Conservation (phyloP, 2,113 vertebrate genomes). For the Dolichotis patagonum region DNA sequence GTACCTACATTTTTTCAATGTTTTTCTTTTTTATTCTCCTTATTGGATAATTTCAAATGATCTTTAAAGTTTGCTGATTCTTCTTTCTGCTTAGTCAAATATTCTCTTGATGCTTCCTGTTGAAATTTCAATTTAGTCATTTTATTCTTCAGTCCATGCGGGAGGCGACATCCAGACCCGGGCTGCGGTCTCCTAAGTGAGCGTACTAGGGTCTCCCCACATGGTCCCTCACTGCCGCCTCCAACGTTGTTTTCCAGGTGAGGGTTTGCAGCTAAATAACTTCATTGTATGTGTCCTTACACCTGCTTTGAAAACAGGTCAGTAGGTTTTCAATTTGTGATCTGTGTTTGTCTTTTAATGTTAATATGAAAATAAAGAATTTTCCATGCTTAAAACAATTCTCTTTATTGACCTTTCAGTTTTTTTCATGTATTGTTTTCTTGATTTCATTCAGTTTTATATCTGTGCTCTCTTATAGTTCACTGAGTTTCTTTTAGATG, state of each 20-base stretch:
- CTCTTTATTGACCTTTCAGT: background rate
- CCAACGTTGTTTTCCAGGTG: too few species aligned
- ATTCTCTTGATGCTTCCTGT: background rate
- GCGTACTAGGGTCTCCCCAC: too few species aligned
- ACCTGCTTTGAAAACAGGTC: slow-evolving; percentile 49
- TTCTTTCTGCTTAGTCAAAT: background rate
- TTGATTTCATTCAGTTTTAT: background rate
- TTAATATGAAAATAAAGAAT: slow-evolving; percentile 83
- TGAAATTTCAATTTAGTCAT: background rate
- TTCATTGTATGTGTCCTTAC: background rate
- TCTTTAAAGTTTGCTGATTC: background rate
- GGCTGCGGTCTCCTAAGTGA: too few species aligned
- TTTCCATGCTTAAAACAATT: background rate
- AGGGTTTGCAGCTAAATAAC: background rate
- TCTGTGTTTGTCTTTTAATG: slow-evolving; percentile 77
- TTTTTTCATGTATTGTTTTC: background rate
- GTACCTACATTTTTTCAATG: background rate
- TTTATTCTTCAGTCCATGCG: background rate
- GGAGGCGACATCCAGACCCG: too few species aligned
- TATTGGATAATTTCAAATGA: background rate
- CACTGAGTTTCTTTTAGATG: background rate
- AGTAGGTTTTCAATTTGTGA: background rate
- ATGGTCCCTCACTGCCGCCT: too few species aligned
- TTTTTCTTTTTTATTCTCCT: background rate
- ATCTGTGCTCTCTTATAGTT: background rate